Evolutionary conservation across 2,113 vertebrate species (phyloP), one percentile per base, ranked within the genome.

Genomic region (Mustela nigripes): DNA sequence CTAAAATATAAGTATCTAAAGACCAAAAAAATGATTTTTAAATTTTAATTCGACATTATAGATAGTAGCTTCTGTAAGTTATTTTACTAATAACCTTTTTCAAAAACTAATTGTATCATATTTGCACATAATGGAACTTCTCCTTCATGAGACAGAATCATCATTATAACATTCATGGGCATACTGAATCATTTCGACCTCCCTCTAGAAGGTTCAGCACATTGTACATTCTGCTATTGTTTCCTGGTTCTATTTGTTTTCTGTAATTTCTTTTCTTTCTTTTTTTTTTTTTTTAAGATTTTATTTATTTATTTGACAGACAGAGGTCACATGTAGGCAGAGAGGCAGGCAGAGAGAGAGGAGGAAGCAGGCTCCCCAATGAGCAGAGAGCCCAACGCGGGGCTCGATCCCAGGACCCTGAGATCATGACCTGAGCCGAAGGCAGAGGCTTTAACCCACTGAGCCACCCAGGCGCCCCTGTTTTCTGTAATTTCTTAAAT

Each of bases 91-190:
- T 58, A 76, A 79, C 73, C 42, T 79, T 92, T 73, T 50, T 42
- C 4, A 58, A 87, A 86, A 90, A n/a, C 7, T 19, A 85, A 89
- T 87, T 60, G 26, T 14, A 67, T 36, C 53, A 3, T 60, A 81
- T 96, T 96, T 89, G 36, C 58, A 90, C n/a, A 73, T 84, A 86
- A 97, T 60, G 73, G n/a, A 96, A 67, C 58, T 63, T 45, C 86
- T 95, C 56, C 39, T 78, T 83, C 73, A 50, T 86, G 60, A 76
- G 87, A 87, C 1, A 50, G 73, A 80, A 71, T 24, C 28, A 69
- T 83, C 31, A n/a, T 85, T 22, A n/a, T 24, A 18, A 88, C 16
- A 53, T 19, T 81, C n/a, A 22, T 19, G 39, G 67, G 24, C 36
- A 67, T 5, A 28, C 5, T 7, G 28, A 58, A 67, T 93, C 45